phyloP scores from a whole-genome alignment of 2,113 vertebrate genomes.

The Hippocampus zosterae region DNA sequence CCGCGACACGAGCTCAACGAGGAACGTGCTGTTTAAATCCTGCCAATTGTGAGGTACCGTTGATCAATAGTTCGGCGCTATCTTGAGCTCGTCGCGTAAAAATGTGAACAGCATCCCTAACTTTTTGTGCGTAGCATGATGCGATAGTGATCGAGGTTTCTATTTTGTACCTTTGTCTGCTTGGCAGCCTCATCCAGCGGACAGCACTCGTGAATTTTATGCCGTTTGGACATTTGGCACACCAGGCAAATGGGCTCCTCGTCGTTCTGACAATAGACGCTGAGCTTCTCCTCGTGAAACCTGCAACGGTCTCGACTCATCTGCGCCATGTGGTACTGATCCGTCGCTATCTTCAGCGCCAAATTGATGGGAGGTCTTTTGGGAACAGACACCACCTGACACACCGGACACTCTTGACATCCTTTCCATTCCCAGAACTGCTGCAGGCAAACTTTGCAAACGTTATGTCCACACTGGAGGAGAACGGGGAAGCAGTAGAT shows the following conservation, averaged over 20 bases:
- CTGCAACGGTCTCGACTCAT: conserved; percentile 24
- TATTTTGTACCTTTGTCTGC: conserved; percentile 57
- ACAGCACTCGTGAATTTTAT: conserved; percentile 57
- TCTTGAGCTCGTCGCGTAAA: not conserved
- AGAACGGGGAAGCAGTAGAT: conserved; percentile 43
- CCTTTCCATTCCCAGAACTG: conserved; percentile 59
- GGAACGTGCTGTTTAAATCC: too few species aligned
- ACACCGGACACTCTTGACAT: conserved; percentile 58
- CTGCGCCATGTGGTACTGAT: conserved; percentile 28
- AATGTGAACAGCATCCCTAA: not conserved
- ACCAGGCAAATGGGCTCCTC: conserved; percentile 52
- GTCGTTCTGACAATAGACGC: conserved; percentile 61
- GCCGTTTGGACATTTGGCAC: conserved; percentile 56
- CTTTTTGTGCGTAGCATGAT: not conserved
- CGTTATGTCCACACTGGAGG: conserved; percentile 57
- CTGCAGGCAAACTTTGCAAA: conserved; percentile 55
- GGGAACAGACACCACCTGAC: conserved; percentile 19
- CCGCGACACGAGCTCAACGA: too few species aligned
- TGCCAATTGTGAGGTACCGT: not conserved
- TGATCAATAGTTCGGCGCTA: not conserved
- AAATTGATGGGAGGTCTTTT: conserved; percentile 63
- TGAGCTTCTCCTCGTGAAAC: conserved; percentile 54
- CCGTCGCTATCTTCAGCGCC: conserved; percentile 51
- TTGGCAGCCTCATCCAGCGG: conserved; percentile 51
- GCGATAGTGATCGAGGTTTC: not conserved